Conservation (phyloP, 2,888 invertebrate genomes). For the Parochlus steinenii region DNA sequence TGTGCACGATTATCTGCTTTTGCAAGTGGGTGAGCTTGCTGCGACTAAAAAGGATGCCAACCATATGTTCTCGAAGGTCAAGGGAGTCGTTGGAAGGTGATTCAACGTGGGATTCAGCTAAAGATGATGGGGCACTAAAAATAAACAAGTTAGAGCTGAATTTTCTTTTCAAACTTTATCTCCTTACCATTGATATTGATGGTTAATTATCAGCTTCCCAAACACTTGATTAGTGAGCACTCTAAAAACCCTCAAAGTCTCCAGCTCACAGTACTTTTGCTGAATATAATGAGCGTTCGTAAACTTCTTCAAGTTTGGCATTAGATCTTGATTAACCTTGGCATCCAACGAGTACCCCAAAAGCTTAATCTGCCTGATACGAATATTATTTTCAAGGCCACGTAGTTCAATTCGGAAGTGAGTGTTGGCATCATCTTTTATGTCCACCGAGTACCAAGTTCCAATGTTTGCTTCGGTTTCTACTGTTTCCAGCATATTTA, state of each 20-base stretch:
- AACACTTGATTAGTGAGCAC: conserved; percentile 86
- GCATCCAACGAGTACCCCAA: conserved; percentile 38
- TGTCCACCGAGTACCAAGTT: conserved; percentile 66
- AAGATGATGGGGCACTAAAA: neutral
- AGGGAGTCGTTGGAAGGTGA: conserved; percentile 31
- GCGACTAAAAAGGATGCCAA: conserved; percentile 86
- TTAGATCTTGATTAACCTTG: conserved; percentile 16
- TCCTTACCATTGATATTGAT: conserved; percentile 34
- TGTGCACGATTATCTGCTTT: conserved; percentile 72
- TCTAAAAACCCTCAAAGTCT: conserved; percentile 82
- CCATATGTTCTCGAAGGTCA: conserved; percentile 87
- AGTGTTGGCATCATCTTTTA: conserved; percentile 34
- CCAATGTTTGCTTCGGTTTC: conserved; percentile 74
- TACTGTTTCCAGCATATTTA: conserved; percentile 60
- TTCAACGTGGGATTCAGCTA: conserved; percentile 6
- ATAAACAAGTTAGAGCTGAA: too few relatives aligned
- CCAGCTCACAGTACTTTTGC: conserved; percentile 75
- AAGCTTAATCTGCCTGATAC: conserved; percentile 67
- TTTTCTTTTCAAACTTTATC: conserved; percentile 33
- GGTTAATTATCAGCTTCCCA: conserved; percentile 53
- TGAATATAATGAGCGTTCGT: conserved; percentile 40
- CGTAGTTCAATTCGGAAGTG: conserved; percentile 69
- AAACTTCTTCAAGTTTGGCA: conserved; percentile 21
- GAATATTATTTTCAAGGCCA: conserved; percentile 78
- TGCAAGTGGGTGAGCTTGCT: conserved; percentile 86